Conservation (phyloP, 2,113 vertebrate species). For the Turdus rufiventris region DNA sequence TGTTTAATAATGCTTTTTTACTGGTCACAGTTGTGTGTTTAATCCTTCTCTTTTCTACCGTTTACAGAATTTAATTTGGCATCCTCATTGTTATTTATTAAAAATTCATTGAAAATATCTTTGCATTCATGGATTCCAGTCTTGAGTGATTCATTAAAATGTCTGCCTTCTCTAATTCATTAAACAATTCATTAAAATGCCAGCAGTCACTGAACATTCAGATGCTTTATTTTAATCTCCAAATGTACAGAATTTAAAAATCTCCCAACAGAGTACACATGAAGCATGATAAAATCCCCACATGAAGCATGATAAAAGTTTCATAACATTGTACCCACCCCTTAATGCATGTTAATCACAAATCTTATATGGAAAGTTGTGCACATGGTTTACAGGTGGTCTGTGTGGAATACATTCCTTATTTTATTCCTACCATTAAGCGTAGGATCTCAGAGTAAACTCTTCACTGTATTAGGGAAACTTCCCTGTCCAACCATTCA, state of each 20-base stretch:
- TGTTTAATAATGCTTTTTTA: background rate
- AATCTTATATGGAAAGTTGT: background rate
- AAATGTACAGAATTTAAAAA: background rate
- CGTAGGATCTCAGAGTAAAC: background rate
- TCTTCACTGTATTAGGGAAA: background rate
- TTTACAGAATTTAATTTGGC: background rate
- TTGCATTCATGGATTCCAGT: background rate
- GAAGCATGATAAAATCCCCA: background rate
- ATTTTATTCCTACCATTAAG: background rate
- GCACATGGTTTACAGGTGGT: background rate
- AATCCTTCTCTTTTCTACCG: background rate
- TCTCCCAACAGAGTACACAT: background rate
- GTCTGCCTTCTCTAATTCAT: background rate
- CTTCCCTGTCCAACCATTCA: background rate
- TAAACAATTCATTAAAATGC: slow-evolving; percentile 5
- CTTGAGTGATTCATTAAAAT: slow-evolving; percentile 25
- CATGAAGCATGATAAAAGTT: background rate
- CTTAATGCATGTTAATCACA: background rate
- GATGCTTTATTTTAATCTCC: background rate
- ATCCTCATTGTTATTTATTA: slow-evolving; percentile 15
- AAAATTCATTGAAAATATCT: background rate
- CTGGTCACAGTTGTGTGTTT: background rate
- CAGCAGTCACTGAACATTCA: background rate
- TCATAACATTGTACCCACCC: background rate
- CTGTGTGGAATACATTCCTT: background rate